A percentile compares a stretch with the other conserved stretches of the same genome.
These are phyloP conservation scores for Papilio protenor DNA, from an alignment of 2,888 invertebrate genomes.

Conservation along the genomic window DNA sequence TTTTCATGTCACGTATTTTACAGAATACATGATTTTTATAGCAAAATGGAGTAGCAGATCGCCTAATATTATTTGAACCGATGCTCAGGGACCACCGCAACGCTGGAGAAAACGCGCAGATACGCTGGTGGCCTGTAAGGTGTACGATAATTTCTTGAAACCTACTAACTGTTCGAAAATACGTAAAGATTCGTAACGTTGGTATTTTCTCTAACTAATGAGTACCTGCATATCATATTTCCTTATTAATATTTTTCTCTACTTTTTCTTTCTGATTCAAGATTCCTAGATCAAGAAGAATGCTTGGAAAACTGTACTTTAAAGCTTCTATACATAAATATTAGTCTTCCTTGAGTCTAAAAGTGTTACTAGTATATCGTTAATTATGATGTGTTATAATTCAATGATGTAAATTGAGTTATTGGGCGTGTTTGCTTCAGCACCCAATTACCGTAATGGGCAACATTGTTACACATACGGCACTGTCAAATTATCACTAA, in stretches of 20 bases:
- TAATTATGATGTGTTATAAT: constrained; percentile 3
- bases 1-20: not conserved
- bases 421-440: constrained; percentile 36
- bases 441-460: constrained; percentile 39
- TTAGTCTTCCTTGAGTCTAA: too few relatives aligned
- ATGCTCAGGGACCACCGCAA: too few relatives aligned
- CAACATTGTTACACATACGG: constrained; percentile 31
- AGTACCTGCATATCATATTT: not conserved
- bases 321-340: too few relatives aligned
- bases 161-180: too few relatives aligned
- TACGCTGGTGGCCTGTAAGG: too few relatives aligned
- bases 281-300: too few relatives aligned
- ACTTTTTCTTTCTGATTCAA: too few relatives aligned
- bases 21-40: not conserved
- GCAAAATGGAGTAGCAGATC: too few relatives aligned
- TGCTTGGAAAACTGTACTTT: too few relatives aligned
- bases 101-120: too few relatives aligned
- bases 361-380: not conserved
- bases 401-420: constrained; percentile 24
- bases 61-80: too few relatives aligned
- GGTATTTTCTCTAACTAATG: not conserved
- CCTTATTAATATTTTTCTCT: not conserved
- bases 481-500: constrained; percentile 36
- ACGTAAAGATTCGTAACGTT: not conserved
- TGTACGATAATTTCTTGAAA: not conserved